These are phyloP conservation scores for Anastrepha obliqua DNA, from an alignment of 1,140 invertebrate species.

Conservation along the genomic window DNA sequence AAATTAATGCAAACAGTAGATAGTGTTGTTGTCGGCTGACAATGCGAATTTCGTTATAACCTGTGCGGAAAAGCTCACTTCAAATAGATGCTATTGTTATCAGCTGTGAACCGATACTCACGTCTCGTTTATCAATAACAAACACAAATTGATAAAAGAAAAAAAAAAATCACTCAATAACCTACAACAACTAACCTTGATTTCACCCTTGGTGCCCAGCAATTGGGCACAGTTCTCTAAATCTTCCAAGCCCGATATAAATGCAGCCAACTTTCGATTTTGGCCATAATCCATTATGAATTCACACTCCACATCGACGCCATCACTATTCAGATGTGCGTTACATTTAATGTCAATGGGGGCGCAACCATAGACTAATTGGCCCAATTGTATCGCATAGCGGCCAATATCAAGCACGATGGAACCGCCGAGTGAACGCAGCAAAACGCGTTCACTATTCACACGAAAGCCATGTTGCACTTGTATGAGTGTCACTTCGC, in stretches of 20 bases:
- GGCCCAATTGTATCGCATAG: slow-evolving; percentile 85
- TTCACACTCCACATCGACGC: slow-evolving; percentile 81
- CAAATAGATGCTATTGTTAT: not conserved
- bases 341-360: slow-evolving; percentile 78
- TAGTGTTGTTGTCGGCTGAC: not conserved
- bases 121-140: not conserved
- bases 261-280: slow-evolving; percentile 78
- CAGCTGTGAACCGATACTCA: not conserved
- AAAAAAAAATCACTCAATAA: not conserved
- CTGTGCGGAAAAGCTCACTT: not conserved
- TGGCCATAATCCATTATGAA: slow-evolving; percentile 80
- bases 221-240: slow-evolving; percentile 81
- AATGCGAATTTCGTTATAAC: not conserved
- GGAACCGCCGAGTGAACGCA: slow-evolving; percentile 81
- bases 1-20: not conserved
- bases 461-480: slow-evolving; percentile 80
- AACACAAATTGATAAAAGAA: not conserved
- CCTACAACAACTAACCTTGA: slow-evolving; percentile 75
- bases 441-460: slow-evolving; percentile 62
- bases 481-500: slow-evolving; percentile 82
- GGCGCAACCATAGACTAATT: slow-evolving; percentile 80
- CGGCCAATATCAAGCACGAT: slow-evolving; percentile 88
- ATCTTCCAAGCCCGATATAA: slow-evolving; percentile 75
- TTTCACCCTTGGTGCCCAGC: slow-evolving; percentile 81
- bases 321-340: slow-evolving; percentile 81